Percentiles rank a stretch among this genome's conserved stretches.
phyloP scores from a whole-genome alignment of 37 sponge, comb jelly and placozoan species.

The Spongilla lacustris region DNA sequence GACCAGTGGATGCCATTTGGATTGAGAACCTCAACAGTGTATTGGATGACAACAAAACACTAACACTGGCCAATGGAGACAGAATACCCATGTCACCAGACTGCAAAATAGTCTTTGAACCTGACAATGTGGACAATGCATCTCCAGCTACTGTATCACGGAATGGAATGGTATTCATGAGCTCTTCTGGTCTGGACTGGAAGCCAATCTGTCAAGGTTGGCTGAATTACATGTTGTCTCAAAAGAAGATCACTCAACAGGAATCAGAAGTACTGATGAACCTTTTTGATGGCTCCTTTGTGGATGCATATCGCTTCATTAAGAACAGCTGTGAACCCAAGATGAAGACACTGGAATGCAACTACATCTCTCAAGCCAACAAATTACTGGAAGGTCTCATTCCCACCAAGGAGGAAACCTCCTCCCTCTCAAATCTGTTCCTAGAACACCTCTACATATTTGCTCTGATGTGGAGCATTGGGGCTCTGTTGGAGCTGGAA shows the following conservation, averaged over 20 bases:
- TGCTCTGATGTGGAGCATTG: conserved; percentile 97
- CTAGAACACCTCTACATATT: conserved; percentile 95
- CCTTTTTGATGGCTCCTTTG: conserved; percentile 84
- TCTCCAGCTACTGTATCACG: conserved; percentile 99
- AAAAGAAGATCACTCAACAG: conserved; percentile 73
- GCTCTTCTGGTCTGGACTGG: conserved; percentile 97
- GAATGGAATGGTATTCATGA: conserved; percentile 99
- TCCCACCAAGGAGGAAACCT: conserved; percentile 81
- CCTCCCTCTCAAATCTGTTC: conserved; percentile 50
- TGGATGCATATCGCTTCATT: conserved; percentile 73
- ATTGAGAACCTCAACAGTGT: conserved; percentile 99
- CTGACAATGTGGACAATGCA: conserved; percentile 99
- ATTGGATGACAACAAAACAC: conserved; percentile 98
- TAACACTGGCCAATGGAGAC: conserved; percentile 99
- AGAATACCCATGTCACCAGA: conserved; percentile 96
- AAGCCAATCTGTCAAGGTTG: conserved; percentile 89
- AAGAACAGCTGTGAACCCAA: conserved; percentile 72
- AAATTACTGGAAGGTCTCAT: conserved; percentile 89
- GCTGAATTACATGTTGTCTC: conserved; percentile 68
- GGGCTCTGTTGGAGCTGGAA: conserved; percentile 93
- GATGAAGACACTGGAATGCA: conserved; percentile 94
- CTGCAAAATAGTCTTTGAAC: conserved; percentile 97
- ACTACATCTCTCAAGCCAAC: conserved; percentile 86
- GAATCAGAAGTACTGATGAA: conserved; percentile 72
- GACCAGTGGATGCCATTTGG: conserved; percentile 99